Base-by-base conservation (phyloP, 2,888 invertebrate genomes). In the Craniophora ligustri region DNA sequence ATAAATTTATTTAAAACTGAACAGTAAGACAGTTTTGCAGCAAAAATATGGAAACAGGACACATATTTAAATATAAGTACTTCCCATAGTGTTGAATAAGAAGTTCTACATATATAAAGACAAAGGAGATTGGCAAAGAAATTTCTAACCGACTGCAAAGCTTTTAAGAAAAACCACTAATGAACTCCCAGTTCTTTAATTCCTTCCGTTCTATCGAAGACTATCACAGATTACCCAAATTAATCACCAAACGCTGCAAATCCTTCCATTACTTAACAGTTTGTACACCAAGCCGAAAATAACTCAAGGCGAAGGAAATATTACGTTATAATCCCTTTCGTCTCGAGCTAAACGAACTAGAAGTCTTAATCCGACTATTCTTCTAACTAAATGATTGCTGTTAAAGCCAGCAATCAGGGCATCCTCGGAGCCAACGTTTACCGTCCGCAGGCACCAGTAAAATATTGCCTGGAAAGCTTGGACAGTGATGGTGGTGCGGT, bases 351-450 rank as follows among this genome's bases (percentile, higher is more conserved):
- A 31, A 7, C 13, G 44, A 39, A 38, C 46, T 42, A 38, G 26
- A 72, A 68, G 73, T 67, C 81, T 79, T 82, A 84, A 81, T 80
- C 81, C 77, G 59, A 73, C 75, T 67, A 73, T 82, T 82, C 78
- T 76, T 75, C 71, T 72, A 70, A 76, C 76, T 83, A 82, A 86
- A 80, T 82, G 78, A 85, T 82, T 67, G 78, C 75, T 70, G 68
- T 79, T 82, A 83, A 78, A 80, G 79, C 81, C 76, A 71, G 79
- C 84, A 81, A 85, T 85, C 84, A 82, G 78, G 63, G 69, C 57
- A 42, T 60, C 28, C 61, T 61, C 41, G 55, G 64, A 75, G 67
- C 57, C 50, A 67, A 59, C 72, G 74, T 72, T 78, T 69, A 72
- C 65, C 65, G 70, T 54, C 72, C 66, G 55, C 59, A 69, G 75